Base-by-base conservation (phyloP, 2,797 vertebrate genomes). In the Aldrovandia affinis region DNA sequence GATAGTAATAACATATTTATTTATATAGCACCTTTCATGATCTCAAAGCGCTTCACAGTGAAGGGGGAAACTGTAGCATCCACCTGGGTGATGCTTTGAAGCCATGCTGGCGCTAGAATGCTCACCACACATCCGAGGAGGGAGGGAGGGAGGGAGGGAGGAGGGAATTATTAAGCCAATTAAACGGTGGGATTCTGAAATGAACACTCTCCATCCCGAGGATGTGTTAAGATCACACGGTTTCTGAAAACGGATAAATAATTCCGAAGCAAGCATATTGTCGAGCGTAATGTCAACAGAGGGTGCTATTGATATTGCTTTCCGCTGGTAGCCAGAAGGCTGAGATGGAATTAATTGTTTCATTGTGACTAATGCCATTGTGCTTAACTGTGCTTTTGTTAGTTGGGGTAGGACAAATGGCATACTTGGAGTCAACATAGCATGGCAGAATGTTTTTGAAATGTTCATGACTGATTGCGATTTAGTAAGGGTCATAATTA, bases 221-320 rank as follows among this genome's bases (percentile, higher is more conserved):
- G 4, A 0, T 39, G 33, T 18, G 25, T 63, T 63, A 28, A 70
- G 30, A 7, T 39, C 42, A 9, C 75, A 25, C 14, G 20, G n/a
- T 28, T 0, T 36, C 33, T 70, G 65, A 20, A 70, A 70, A 36
- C 15, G 3, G 28, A 15, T 20, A 14, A 30, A 36, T 39, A 30
- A 20, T 70, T 70, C 7, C 36, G 33, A 36, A 36, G 33, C 33
- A 70, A 30, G 42, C 2, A n/a, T 25, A 3, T 20, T 22, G 1
- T 82, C 28, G 15, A 82, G 52, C 81, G 7, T 10, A 25, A 75
- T 30, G 7, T 55, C 78, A 55, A 39, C 61, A 84, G 83, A 61
- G 83, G 83, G 79, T 42, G 39, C 54, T 44, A 54, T 47, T 77
- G 68, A 77, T 47, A 44, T 30, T n/a, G 18, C n/a, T 59, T 80